Evolutionary conservation across 2,113 vertebrate genomes (phyloP).

Genomic region (Oryzias javanicus): DNA sequence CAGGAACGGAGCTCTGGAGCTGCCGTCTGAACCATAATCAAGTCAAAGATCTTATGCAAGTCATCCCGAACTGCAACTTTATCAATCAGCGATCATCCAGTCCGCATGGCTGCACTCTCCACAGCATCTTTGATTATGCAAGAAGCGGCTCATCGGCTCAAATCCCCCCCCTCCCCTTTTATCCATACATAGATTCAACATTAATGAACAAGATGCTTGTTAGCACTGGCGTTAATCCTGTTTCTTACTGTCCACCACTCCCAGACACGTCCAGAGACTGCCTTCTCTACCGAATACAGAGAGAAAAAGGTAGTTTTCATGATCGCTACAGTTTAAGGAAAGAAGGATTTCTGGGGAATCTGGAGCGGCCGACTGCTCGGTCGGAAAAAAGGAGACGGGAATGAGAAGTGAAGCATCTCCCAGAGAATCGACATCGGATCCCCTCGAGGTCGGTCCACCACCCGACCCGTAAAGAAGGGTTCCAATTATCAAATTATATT

Average conservation of each 20-base stretch:
- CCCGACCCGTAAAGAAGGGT: too few relatives aligned
- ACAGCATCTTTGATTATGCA: slow-evolving; percentile 31
- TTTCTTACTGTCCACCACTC: slow-evolving; percentile 23
- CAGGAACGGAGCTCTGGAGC: slow-evolving; percentile 35
- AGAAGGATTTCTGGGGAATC: slow-evolving; percentile 3
- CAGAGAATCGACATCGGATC: slow-evolving; percentile 14
- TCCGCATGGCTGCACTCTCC: slow-evolving; percentile 29
- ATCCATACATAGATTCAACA: slow-evolving; percentile 43
- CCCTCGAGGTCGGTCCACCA: not conserved
- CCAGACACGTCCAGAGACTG: slow-evolving; percentile 22
- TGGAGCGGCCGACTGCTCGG: slow-evolving; percentile 34
- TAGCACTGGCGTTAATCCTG: slow-evolving; percentile 49
- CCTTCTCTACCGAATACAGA: not conserved
- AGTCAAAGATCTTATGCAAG: not conserved
- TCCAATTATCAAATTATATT: not conserved
- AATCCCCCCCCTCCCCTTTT: slow-evolving; percentile 7
- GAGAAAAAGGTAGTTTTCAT: not conserved
- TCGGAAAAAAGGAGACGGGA: slow-evolving; percentile 39
- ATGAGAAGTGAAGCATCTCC: slow-evolving; percentile 32
- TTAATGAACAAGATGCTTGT: slow-evolving; percentile 63
- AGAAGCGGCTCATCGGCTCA: slow-evolving; percentile 17
- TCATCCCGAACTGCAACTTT: not conserved
- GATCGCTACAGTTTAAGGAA: slow-evolving; percentile 2
- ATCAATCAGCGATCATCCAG: slow-evolving; percentile 1
- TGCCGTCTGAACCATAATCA: slow-evolving; percentile 41